These are phyloP conservation scores for Leptopterna dolabrata DNA, from an alignment of 2,888 invertebrate genomes.

Conservation along the genomic window DNA sequence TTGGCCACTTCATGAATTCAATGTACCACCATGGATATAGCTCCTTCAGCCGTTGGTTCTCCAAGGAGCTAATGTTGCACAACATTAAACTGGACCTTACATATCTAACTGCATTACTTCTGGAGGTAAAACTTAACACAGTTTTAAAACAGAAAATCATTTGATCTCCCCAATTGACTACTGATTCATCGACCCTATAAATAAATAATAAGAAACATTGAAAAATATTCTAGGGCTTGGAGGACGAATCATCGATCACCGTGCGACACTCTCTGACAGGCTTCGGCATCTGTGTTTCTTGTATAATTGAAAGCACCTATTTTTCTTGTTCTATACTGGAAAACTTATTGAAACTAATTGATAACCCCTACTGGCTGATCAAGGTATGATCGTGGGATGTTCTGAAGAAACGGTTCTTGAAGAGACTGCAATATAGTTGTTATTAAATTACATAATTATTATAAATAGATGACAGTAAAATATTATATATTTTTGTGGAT, in stretches of 20 bases:
- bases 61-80: conserved; percentile 59
- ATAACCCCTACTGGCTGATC: conserved; percentile 87
- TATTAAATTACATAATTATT: too few species aligned
- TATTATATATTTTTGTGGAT: too few species aligned
- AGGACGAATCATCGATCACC: conserved; percentile 81
- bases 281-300: conserved; percentile 72
- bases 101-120: conserved; percentile 70
- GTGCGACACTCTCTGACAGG: conserved; percentile 78
- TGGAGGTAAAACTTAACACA: conserved; percentile 69
- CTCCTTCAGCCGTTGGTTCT: conserved; percentile 13
- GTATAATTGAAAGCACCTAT: conserved; percentile 74
- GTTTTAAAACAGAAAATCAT: background rate
- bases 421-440: background rate
- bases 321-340: conserved; percentile 74
- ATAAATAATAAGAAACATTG: background rate
- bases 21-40: conserved; percentile 67
- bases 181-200: too few species aligned
- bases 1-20: conserved; percentile 76
- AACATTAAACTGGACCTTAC: conserved; percentile 66
- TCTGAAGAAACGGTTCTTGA: background rate
- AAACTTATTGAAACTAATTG: conserved; percentile 73
- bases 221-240: conserved; percentile 72
- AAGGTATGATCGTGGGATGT: conserved; percentile 74
- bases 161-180: too few species aligned
- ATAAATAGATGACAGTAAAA: too few species aligned